Conservation (phyloP, 2,113 vertebrate species). For the Pogona vitticeps region DNA sequence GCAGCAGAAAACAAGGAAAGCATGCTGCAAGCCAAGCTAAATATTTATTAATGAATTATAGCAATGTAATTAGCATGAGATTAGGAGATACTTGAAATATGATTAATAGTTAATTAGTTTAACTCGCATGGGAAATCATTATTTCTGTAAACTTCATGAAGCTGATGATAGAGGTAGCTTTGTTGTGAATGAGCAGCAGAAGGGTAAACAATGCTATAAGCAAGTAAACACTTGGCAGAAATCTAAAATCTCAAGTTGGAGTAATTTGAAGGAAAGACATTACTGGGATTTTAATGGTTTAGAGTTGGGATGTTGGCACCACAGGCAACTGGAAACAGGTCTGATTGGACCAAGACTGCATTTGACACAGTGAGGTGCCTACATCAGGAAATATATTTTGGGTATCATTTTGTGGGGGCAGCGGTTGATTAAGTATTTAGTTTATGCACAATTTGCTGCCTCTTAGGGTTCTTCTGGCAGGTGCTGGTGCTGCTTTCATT, state of each 20-base stretch:
- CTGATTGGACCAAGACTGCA: background rate
- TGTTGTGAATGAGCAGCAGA: slow-evolving; percentile 7
- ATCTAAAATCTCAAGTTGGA: background rate
- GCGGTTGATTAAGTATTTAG: no score
- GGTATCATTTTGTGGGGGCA: no score
- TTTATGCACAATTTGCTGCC: no score
- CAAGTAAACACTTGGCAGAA: background rate
- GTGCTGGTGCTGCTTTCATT: no score
- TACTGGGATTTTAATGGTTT: background rate
- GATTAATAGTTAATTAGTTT: slow-evolving; percentile 66
- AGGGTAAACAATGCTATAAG: slow-evolving; percentile 24
- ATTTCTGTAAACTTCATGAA: slow-evolving; percentile 44
- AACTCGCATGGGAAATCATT: slow-evolving; percentile 51
- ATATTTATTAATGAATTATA: slow-evolving; percentile 68
- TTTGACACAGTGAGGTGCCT: no score
- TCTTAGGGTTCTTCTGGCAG: no score
- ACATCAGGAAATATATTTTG: background rate
- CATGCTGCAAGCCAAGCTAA: slow-evolving; percentile 61
- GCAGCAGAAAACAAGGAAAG: slow-evolving; percentile 47
- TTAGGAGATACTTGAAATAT: slow-evolving; percentile 60
- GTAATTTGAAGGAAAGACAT: background rate
- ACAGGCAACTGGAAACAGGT: background rate
- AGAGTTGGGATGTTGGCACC: background rate
- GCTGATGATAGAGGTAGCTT: slow-evolving; percentile 10
- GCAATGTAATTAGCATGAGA: slow-evolving; percentile 59